Conservation (phyloP, 1,140 invertebrate species). For the Antheraea mylitta region DNA sequence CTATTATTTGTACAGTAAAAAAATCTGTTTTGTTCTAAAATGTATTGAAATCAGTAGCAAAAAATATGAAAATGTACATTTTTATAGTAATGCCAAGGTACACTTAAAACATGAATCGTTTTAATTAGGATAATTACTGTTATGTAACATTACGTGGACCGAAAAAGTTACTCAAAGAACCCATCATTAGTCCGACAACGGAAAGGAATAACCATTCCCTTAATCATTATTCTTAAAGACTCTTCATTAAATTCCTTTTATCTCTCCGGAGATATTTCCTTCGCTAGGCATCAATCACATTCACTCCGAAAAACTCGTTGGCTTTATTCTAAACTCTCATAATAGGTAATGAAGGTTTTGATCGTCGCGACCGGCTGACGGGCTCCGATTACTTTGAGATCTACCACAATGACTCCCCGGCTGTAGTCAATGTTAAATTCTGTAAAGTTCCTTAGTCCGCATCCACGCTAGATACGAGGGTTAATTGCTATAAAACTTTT, state of each 20-base stretch:
- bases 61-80: not conserved
- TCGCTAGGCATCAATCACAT: constrained; percentile 76
- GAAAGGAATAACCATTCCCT: constrained; percentile 76
- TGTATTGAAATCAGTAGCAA: not conserved
- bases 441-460: constrained; percentile 72
- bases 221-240: constrained; percentile 79
- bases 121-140: constrained; percentile 56
- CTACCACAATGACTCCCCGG: constrained; percentile 67
- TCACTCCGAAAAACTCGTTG: constrained; percentile 77
- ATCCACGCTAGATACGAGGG: constrained; percentile 69
- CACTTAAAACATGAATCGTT: constrained; percentile 2
- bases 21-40: not conserved
- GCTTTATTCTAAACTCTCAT: constrained; percentile 79
- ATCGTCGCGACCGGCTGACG: constrained; percentile 70
- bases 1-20: constrained; percentile 4
- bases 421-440: constrained; percentile 68
- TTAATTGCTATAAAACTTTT: constrained; percentile 76
- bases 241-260: constrained; percentile 79
- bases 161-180: constrained; percentile 69
- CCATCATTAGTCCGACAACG: constrained; percentile 68
- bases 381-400: constrained; percentile 73
- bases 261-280: constrained; percentile 76
- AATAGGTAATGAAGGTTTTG: constrained; percentile 77
- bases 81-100: not conserved
- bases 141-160: constrained; percentile 57